These are phyloP conservation scores for Ophion slaviceki DNA, from an alignment of 2,888 invertebrate species.

Conservation along the genomic window DNA sequence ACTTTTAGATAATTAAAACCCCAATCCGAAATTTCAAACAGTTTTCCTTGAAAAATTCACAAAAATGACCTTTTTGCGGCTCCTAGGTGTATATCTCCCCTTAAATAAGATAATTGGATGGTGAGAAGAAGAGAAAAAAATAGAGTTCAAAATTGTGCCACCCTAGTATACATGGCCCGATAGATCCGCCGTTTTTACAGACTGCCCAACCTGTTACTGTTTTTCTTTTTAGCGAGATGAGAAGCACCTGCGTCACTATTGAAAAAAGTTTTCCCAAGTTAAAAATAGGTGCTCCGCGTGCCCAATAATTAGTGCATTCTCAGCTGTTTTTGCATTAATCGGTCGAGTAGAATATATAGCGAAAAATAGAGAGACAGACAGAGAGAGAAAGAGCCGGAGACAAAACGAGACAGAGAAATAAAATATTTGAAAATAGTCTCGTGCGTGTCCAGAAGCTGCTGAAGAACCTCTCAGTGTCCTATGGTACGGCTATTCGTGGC, in stretches of 20 bases:
- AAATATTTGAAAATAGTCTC: constrained; percentile 42
- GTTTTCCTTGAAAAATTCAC: too few species aligned
- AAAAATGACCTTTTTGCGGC: too few species aligned
- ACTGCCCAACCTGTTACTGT: too few species aligned
- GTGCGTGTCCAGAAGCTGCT: constrained; percentile 63
- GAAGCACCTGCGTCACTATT: not conserved
- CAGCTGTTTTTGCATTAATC: constrained; percentile 34
- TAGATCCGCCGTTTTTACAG: too few species aligned
- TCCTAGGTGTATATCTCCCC: too few species aligned
- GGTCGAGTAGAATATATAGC: not conserved
- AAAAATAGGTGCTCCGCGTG: constrained; percentile 35
- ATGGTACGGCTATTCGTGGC: constrained; percentile 58
- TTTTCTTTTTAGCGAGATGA: too few species aligned
- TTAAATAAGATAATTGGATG: too few species aligned
- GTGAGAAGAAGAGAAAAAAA: too few species aligned
- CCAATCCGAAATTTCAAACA: too few species aligned
- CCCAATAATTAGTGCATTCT: constrained; percentile 34
- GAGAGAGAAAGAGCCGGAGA: not conserved
- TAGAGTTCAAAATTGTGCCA: too few species aligned
- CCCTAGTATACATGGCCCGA: too few species aligned
- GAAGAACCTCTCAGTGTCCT: constrained; percentile 52
- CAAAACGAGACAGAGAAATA: not conserved
- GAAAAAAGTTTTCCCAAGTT: not conserved
- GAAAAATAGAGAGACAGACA: constrained; percentile 11
- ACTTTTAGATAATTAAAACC: too few species aligned